Evolutionary conservation across 2,113 vertebrate species (phyloP), one percentile per base, ranked within the genome.

Genomic region (Jacana jacana): DNA sequence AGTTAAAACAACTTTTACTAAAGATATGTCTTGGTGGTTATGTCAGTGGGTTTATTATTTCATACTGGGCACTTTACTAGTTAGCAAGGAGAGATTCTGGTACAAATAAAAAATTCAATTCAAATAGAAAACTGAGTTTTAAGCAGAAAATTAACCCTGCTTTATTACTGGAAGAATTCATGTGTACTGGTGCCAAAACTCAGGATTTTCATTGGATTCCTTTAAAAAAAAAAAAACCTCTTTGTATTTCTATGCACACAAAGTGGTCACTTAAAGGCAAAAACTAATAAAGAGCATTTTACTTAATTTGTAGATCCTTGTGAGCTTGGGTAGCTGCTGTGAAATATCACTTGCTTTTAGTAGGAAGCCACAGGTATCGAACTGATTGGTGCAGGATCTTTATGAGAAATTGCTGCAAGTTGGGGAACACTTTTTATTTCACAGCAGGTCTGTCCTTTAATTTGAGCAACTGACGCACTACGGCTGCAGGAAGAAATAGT

Each of bases 381-480:
- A 90, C 39, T 63, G 85, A 94, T 94, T 69, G 49, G 63, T 79
- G 61, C 46, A 49, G 42, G 55, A 63, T 22, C 87, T 86, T 93
- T 63, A 72, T 84, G 65, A 91, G 58, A 61, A 46, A 86, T 48
- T 0, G 0, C 66, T 82, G 37, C 72, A 87, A 79, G 76, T 49
- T 91, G 58, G 73, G 61, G 31, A 89, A 81, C 60, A 46, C 33
- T 94, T 94, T 92, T 35, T 77, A 6, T 83, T 94, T 89, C 91
- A 83, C 94, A 91, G 90, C n/a, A 18, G 70, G 88, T 48, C 60
- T 85, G 19, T 72, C 60, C 48, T 94, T 86, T 90, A 90, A 88
- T 91, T 81, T 91, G 54, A 73, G 55, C 11, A 88, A 75, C 31
- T 81, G 76, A 72, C 8, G 6, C 22, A 31, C 17, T 71, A 46